Conservation (phyloP, 2,888 invertebrate genomes). For the Xylophagus ater region DNA sequence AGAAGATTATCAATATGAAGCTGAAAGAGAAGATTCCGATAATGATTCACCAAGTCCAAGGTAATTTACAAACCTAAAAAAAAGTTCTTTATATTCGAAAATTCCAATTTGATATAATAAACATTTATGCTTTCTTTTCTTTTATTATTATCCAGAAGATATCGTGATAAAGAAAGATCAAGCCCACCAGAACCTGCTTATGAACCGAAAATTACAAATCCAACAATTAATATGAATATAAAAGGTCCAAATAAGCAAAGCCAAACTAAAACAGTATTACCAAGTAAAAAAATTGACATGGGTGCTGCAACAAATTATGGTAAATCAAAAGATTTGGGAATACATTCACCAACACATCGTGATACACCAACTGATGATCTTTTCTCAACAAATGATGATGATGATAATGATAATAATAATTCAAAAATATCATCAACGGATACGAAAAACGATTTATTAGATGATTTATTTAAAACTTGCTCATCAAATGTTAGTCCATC, state of each 20-base stretch:
- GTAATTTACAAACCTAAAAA: constrained; percentile 18
- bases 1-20: constrained; percentile 48
- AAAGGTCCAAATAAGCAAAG: constrained; percentile 4
- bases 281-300: constrained; percentile 47
- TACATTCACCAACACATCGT: constrained; percentile 38
- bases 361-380: constrained; percentile 34
- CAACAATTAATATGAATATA: constrained; percentile 30
- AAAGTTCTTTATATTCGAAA: too few species aligned
- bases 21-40: constrained; percentile 57
- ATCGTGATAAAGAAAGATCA: constrained; percentile 38
- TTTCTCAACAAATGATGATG: constrained; percentile 26
- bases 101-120: too few species aligned
- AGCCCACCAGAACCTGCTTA: constrained; percentile 32
- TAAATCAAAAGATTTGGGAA: constrained; percentile 35
- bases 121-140: neutral
- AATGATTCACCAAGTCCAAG: constrained; percentile 46
- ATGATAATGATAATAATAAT: constrained; percentile 28
- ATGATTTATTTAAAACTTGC: constrained; percentile 48
- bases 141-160: constrained; percentile 24
- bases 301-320: constrained; percentile 61
- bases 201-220: constrained; percentile 31
- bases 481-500: constrained; percentile 18
- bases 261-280: constrained; percentile 32
- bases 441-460: constrained; percentile 44
- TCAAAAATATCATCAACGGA: too few species aligned